Percentiles rank a stretch among this genome's conserved stretches.
Evolutionary conservation across 2,797 vertebrate species (phyloP).

Genomic region (Potorous gilbertii): DNA sequence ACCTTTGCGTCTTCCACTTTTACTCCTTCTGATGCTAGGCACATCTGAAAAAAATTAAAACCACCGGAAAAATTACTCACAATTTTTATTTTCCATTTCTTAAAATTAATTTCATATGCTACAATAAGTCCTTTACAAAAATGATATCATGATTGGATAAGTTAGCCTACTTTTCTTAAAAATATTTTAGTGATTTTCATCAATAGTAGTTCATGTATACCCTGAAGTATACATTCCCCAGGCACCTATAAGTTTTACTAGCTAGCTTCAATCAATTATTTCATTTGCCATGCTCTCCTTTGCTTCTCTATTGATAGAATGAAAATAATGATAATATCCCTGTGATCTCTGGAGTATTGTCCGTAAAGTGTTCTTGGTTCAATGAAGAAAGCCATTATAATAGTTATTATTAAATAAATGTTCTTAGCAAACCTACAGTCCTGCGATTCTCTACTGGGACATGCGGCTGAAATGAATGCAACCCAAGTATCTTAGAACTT

Average conservation of each 20-base stretch:
- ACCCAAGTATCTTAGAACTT: neutral
- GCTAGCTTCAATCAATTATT: neutral
- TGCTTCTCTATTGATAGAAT: constrained; percentile 23
- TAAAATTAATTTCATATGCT: constrained; percentile 47
- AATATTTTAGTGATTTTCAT: constrained; percentile 49
- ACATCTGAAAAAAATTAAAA: constrained; percentile 90
- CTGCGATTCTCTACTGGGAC: neutral
- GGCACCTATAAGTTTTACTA: neutral
- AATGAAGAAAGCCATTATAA: neutral
- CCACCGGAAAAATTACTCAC: constrained; percentile 57
- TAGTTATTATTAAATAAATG: neutral
- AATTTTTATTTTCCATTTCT: constrained; percentile 41
- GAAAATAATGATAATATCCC: neutral
- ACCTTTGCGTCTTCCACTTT: constrained; percentile 90
- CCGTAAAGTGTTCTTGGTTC: neutral
- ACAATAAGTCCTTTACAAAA: constrained; percentile 16
- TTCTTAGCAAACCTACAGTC: neutral
- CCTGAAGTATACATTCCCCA: constrained; percentile 1
- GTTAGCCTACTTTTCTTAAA: constrained; percentile 29
- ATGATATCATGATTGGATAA: constrained; percentile 30
- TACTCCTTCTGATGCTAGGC: constrained; percentile 95
- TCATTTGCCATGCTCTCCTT: neutral
- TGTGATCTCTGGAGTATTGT: neutral
- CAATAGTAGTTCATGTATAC: constrained; percentile 10
- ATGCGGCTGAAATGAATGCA: constrained; percentile 24